phyloP scores from a whole-genome alignment of 1,140 invertebrate species.

The Drosophila dunni region DNA sequence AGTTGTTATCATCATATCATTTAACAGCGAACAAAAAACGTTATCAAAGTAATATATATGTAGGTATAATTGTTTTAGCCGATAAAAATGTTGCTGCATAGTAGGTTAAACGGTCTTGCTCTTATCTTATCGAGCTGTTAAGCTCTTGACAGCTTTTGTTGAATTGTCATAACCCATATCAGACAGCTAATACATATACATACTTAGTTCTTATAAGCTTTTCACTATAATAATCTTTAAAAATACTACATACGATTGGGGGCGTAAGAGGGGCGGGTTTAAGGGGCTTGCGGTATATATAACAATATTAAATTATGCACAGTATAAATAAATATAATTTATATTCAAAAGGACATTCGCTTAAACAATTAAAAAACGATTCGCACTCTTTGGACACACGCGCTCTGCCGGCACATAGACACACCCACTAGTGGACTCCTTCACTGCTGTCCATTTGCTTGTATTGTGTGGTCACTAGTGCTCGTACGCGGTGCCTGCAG shows the following conservation, averaged over 20 bases:
- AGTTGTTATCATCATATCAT: conserved; percentile 27
- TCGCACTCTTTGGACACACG: conserved; percentile 5
- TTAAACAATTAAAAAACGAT: conserved; percentile 69
- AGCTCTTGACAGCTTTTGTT: conserved; percentile 46
- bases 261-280: background rate
- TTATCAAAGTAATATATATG: conserved; percentile 72
- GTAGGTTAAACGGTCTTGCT: conserved; percentile 15
- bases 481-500: conserved; percentile 88
- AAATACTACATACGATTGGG: conserved; percentile 60
- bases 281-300: conserved; percentile 16
- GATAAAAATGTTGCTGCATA: conserved; percentile 39
- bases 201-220: conserved; percentile 42
- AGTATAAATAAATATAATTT: conserved; percentile 45
- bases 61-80: background rate
- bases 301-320: conserved; percentile 62
- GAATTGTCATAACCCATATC: conserved; percentile 8
- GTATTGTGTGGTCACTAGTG: conserved; percentile 63
- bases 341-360: conserved; percentile 63
- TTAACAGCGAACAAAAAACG: conserved; percentile 60
- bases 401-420: conserved; percentile 2
- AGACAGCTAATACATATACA: conserved; percentile 34
- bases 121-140: conserved; percentile 45
- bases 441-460: conserved; percentile 83
- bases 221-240: conserved; percentile 63
- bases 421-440: background rate